Conservation (phyloP, 2,888 invertebrate species). For the Brachyptera putata region DNA sequence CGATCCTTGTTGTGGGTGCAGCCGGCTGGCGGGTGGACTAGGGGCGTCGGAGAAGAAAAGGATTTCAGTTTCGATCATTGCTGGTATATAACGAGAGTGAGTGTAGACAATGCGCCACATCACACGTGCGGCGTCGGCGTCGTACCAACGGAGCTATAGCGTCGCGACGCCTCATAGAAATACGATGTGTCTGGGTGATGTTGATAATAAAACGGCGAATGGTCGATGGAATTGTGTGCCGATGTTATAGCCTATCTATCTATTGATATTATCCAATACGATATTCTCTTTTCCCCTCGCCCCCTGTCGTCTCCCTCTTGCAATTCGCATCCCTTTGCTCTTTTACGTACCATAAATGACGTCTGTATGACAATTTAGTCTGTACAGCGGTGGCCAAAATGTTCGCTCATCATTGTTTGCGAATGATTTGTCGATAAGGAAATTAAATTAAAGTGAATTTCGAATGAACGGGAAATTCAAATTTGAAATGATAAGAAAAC, state of each 20-base stretch:
- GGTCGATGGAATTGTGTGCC: neutral
- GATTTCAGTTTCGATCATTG: constrained; percentile 2
- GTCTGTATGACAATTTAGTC: too few species aligned
- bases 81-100: neutral
- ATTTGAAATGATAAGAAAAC: too few species aligned
- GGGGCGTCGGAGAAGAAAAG: neutral
- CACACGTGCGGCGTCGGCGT: neutral
- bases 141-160: neutral
- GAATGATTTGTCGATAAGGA: too few species aligned
- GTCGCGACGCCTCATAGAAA: neutral
- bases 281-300: neutral
- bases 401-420: too few species aligned
- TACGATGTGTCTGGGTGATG: neutral
- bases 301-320: neutral
- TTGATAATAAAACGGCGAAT: neutral
- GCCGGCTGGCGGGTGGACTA: neutral
- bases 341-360: too few species aligned
- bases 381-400: too few species aligned
- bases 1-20: too few species aligned
- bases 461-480: too few species aligned
- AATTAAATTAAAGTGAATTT: too few species aligned
- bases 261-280: constrained; percentile 2
- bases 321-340: neutral
- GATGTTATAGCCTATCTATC: constrained; percentile 1
- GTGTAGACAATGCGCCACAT: neutral